Conservation (phyloP, 1,140 invertebrate species). For the Rhysida immarginata region DNA sequence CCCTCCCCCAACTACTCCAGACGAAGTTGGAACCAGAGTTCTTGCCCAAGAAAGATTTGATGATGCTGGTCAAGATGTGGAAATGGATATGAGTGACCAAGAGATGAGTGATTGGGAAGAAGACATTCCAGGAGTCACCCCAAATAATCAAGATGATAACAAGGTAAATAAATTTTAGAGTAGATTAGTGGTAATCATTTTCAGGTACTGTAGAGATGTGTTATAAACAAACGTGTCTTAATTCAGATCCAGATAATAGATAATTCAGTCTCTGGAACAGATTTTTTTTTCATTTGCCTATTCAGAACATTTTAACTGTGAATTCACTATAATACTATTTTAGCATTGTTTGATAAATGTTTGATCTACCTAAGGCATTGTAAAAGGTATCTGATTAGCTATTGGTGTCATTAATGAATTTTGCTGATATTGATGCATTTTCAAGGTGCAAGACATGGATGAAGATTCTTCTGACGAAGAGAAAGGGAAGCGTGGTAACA, state of each 20-base stretch:
- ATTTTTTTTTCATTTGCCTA: too few relatives aligned
- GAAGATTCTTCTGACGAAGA: constrained; percentile 63
- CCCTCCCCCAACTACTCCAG: constrained; percentile 89
- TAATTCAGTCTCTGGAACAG: too few relatives aligned
- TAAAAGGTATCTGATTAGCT: constrained; percentile 63
- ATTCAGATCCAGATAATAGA: too few relatives aligned
- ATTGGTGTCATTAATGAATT: constrained; percentile 90
- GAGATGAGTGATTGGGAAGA: constrained; percentile 27
- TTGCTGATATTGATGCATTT: constrained; percentile 99
- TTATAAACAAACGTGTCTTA: too few relatives aligned
- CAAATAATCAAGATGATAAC: constrained; percentile 30
- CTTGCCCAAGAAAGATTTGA: constrained; percentile 53
- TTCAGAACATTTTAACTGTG: too few relatives aligned
- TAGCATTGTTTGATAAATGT: constrained; percentile 8
- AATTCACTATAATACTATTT: too few relatives aligned
- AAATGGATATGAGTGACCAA: constrained; percentile 61
- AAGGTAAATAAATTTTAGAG: constrained; percentile 72
- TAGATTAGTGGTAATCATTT: constrained; percentile 58
- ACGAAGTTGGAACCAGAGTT: constrained; percentile 87
- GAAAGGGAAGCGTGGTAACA: constrained; percentile 40
- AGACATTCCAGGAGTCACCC: constrained; percentile 20
- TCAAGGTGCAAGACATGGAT: constrained; percentile 64
- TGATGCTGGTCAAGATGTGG: constrained; percentile 32
- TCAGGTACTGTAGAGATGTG: constrained; percentile 19
- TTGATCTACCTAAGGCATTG: constrained; percentile 48